Evolutionary conservation across 2,888 invertebrate genomes (phyloP), one percentile per base, ranked within the genome.

Genomic region (Therioaphis trifolii): DNA sequence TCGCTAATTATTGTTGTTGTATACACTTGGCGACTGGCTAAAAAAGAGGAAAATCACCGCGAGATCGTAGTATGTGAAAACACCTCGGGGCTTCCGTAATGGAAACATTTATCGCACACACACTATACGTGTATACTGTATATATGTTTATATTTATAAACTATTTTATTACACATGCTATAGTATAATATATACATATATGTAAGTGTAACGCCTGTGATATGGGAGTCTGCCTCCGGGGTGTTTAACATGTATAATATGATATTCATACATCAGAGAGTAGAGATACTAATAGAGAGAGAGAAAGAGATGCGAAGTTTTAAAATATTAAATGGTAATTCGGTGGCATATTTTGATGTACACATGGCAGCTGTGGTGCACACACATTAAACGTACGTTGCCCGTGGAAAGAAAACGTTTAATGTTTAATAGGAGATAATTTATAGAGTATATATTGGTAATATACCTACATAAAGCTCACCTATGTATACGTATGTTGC

Each of bases 371-470:
- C n/a, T n/a, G n/a, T n/a, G n/a, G n/a, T 15, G 35, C 52, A 52
- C n/a, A 63, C 55, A 27, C 15, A 27, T 15, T 4, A 4, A 3
- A 18, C 21, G 1, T 9, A 18, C 18, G 77, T n/a, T 12, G 49
- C 24, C 29, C 11, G 55, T 40, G 27, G 55, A 79, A 77, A 77
- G 49, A 21, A 77, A 77, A 79, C 55, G 55, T 78, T 78, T 78
- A 40, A 68, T 43, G 24, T 78, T 78, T 78, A 68, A 78, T 55
- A n/a, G 52, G 68, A 55, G 7, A 40, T n/a, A 69, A 69, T 79
- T 69, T 79, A 69, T 55, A 24, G n/a, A 18, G 55, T 55, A 46
- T 21, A 21, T 21, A n/a, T n/a, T n/a, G n/a, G 21, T 40, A 7
- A 29, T 58, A 58, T 58, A 55, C 21, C 11, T 58, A 55, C 21